Evolutionary conservation across 2,797 vertebrate species (phyloP).

Genomic region (Myotis pilosus): DNA sequence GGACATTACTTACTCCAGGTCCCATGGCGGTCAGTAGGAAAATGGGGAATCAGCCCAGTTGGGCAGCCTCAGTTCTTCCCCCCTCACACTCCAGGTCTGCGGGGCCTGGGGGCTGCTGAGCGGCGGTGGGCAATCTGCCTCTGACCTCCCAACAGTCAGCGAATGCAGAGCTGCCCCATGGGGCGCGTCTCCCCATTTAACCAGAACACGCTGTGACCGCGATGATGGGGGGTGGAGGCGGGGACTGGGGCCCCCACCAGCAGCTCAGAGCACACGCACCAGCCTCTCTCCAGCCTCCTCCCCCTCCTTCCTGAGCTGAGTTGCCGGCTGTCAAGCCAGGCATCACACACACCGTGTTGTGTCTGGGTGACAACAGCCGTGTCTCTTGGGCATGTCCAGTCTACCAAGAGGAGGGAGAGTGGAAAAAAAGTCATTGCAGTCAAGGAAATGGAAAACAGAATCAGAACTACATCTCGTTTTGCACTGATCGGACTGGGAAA

Average conservation of each 20-base stretch:
- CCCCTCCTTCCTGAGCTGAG: background rate
- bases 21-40: background rate
- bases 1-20: no score
- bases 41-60: no score
- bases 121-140: background rate
- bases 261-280: background rate
- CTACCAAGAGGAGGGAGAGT: background rate
- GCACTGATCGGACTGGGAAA: background rate
- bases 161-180: background rate
- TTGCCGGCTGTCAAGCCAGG: background rate
- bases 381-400: background rate
- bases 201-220: background rate
- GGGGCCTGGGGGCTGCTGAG: background rate
- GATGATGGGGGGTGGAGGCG: fast-evolving
- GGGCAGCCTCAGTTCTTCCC: background rate
- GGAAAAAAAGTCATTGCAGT: background rate
- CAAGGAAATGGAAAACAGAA: background rate
- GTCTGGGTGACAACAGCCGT: no score
- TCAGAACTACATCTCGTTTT: background rate
- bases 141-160: background rate
- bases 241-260: fast-evolving
- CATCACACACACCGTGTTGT: fast-evolving
- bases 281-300: background rate
- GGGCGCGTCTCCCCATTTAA: background rate
- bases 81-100: fast-evolving